A percentile compares a stretch with the other conserved stretches of the same genome.
These are phyloP conservation scores for Baryphthengus martii DNA, from an alignment of 2,113 vertebrate genomes.

Conservation along the genomic window DNA sequence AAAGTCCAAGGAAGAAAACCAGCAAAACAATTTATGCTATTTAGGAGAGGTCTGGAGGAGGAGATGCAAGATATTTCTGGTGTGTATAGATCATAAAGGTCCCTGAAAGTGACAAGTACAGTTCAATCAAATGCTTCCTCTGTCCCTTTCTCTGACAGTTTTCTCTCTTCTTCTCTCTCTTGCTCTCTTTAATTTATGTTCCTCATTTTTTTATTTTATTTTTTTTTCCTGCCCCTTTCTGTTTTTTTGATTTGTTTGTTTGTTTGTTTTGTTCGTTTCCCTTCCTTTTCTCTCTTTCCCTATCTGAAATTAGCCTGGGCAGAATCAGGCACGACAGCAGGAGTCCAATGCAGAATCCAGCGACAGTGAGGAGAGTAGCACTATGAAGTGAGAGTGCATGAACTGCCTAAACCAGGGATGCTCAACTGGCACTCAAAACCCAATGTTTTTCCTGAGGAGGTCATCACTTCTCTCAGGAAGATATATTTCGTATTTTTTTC, in stretches of 20 bases:
- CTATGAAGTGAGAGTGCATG: neutral
- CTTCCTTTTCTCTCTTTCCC: neutral
- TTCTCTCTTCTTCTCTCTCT: accelerated
- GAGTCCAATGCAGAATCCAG: neutral
- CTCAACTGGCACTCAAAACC: neutral
- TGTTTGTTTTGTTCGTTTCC: too few relatives aligned
- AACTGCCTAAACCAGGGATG: neutral
- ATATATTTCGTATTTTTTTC: neutral
- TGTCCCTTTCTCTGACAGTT: neutral
- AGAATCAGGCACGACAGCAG: neutral
- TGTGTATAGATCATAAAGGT: neutral
- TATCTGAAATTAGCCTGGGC: neutral
- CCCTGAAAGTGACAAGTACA: neutral
- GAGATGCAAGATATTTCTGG: neutral
- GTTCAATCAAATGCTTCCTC: neutral
- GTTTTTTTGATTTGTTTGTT: neutral
- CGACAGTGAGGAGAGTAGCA: neutral
- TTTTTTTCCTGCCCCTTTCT: accelerated
- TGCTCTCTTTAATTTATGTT: too few relatives aligned
- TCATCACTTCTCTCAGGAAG: neutral
- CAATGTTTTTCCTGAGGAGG: neutral
- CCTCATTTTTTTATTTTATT: too few relatives aligned
- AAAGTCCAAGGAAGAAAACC: neutral
- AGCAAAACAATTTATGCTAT: neutral
- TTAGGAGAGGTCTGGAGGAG: neutral